phyloP scores from a whole-genome alignment of 2,888 invertebrate genomes.

The Venusia cambrica region DNA sequence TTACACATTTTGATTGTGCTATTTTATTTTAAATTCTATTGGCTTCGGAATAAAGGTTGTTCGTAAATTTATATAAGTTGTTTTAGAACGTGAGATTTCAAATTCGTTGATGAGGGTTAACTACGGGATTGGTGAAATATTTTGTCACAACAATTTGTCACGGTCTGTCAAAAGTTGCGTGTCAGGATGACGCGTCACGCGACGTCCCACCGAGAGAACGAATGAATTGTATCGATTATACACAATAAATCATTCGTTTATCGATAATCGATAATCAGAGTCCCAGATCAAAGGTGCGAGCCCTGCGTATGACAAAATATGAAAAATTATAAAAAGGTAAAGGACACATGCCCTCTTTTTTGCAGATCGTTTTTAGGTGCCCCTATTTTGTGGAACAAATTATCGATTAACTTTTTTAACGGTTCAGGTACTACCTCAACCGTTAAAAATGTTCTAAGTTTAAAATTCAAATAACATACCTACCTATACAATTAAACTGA shows the following conservation, averaged over 20 bases:
- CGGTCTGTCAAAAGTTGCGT: slow-evolving; percentile 64
- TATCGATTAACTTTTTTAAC: slow-evolving; percentile 43
- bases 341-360: slow-evolving; percentile 39
- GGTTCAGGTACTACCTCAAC: no score
- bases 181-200: slow-evolving; percentile 60
- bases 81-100: slow-evolving; percentile 29
- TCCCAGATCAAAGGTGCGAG: slow-evolving; percentile 61
- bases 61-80: slow-evolving; percentile 2
- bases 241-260: slow-evolving; percentile 68
- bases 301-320: slow-evolving; percentile 65
- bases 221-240: slow-evolving; percentile 73
- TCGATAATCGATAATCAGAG: slow-evolving; percentile 70
- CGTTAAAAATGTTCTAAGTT: no score
- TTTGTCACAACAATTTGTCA: slow-evolving; percentile 81
- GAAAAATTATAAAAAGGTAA: slow-evolving; percentile 43
- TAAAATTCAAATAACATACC: no score
- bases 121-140: slow-evolving; percentile 79
- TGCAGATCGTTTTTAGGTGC: slow-evolving; percentile 37
- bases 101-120: slow-evolving; percentile 50
- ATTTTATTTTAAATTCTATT: slow-evolving; percentile 20
- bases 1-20: slow-evolving; percentile 17
- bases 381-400: slow-evolving; percentile 62
- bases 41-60: slow-evolving; percentile 4
- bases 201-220: slow-evolving; percentile 52
- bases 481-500: no score